Evolutionary conservation across 2,888 invertebrate species (phyloP).

Genomic region (Tenthredo notha): DNA sequence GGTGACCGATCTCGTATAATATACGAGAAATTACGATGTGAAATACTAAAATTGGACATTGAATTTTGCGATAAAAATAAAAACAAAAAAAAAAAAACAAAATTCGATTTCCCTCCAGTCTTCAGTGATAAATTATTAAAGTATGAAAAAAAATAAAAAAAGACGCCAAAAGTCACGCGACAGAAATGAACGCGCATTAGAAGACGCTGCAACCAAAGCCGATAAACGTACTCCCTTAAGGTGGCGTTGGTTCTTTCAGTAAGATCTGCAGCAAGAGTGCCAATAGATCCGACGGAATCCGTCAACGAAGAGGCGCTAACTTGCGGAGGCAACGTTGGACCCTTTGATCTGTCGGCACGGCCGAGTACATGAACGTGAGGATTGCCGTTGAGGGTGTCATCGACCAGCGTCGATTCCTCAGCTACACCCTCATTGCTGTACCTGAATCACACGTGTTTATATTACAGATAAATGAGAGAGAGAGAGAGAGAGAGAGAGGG

Average conservation of each 20-base stretch:
- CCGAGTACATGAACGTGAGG: conserved; percentile 61
- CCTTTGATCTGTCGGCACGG: conserved; percentile 44
- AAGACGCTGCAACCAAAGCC: conserved; percentile 47
- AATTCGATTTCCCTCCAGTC: neutral
- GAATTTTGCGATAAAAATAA: no score
- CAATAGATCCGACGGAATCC: conserved; percentile 45
- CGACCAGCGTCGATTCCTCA: conserved; percentile 74
- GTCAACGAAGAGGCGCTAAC: conserved; percentile 49
- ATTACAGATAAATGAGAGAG: conserved; percentile 42
- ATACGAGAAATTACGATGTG: neutral
- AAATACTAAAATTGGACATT: neutral
- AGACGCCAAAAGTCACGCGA: conserved; percentile 42
- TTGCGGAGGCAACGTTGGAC: conserved; percentile 40
- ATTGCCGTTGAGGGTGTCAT: conserved; percentile 77
- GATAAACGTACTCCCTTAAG: conserved; percentile 52
- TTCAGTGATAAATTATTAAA: neutral
- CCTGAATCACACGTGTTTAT: conserved; percentile 69
- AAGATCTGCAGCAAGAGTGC: conserved; percentile 49
- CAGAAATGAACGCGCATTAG: conserved; percentile 21
- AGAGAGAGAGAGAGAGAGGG: neutral
- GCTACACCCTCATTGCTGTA: conserved; percentile 75
- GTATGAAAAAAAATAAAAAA: no score
- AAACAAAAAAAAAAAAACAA: no score
- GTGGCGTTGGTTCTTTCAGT: conserved; percentile 47
- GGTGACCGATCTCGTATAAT: conserved; percentile 6